Evolutionary conservation across 2,113 vertebrate species (phyloP).

Genomic region (Trichomycterus rosablanca): DNA sequence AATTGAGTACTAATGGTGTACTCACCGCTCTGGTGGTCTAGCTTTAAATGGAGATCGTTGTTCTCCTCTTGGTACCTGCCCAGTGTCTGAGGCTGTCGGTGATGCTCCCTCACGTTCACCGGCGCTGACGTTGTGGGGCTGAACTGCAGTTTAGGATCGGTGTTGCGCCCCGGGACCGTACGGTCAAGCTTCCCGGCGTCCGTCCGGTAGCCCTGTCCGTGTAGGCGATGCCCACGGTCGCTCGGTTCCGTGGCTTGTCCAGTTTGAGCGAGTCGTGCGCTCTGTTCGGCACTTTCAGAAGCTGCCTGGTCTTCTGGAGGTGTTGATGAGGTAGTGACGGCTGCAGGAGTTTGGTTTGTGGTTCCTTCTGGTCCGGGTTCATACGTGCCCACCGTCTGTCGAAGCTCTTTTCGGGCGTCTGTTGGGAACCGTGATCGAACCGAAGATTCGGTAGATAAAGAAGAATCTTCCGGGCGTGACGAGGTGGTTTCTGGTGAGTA

Average conservation of each 20-base stretch:
- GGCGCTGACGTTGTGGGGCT: constrained; percentile 59
- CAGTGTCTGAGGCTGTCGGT: constrained; percentile 46
- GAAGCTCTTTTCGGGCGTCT: constrained; percentile 45
- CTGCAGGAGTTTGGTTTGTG: constrained; percentile 21
- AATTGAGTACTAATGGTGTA: too few species aligned
- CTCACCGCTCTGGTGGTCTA: constrained; percentile 38
- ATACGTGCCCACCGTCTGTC: constrained; percentile 34
- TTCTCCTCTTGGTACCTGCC: constrained; percentile 57
- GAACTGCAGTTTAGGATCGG: constrained; percentile 53
- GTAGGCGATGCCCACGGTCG: background rate
- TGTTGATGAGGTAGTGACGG: constrained; percentile 23
- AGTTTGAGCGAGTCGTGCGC: too few species aligned
- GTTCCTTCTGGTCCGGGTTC: constrained; percentile 34
- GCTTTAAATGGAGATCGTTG: too few species aligned
- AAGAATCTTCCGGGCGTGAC: constrained; percentile 41
- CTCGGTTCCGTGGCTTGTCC: background rate
- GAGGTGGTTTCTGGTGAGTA: constrained; percentile 40
- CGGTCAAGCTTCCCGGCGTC: too few species aligned
- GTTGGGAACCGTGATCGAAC: constrained; percentile 8
- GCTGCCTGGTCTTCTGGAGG: too few species aligned
- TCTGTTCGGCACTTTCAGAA: too few species aligned
- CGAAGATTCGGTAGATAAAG: constrained; percentile 30
- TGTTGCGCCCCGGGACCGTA: constrained; percentile 23
- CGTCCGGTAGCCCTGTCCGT: too few species aligned
- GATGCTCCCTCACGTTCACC: constrained; percentile 50